These are phyloP conservation scores for Istiophorus platypterus DNA, from an alignment of 2,113 vertebrate species.

Conservation along the genomic window DNA sequence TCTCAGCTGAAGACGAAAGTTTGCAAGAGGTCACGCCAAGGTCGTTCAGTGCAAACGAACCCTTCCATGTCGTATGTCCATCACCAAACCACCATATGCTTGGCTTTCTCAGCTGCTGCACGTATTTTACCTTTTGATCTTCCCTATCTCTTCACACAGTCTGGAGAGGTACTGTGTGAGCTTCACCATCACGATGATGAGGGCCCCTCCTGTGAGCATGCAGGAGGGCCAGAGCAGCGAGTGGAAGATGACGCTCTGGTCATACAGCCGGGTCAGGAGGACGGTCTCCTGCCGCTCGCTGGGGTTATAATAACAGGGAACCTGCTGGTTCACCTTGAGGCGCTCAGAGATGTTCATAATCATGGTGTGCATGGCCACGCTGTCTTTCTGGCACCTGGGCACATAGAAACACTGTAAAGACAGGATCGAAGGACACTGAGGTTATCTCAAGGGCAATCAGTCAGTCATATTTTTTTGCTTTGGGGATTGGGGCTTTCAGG, in stretches of 20 bases:
- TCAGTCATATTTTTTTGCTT: slow-evolving; percentile 7
- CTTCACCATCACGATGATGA: slow-evolving; percentile 94
- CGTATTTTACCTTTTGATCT: slow-evolving; percentile 89
- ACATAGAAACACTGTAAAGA: slow-evolving; percentile 91
- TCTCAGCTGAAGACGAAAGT: slow-evolving; percentile 31
- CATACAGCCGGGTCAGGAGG: slow-evolving; percentile 91
- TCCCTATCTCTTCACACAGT: slow-evolving; percentile 91
- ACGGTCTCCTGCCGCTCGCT: slow-evolving; percentile 88
- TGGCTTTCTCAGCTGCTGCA: slow-evolving; percentile 11
- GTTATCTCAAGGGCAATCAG: slow-evolving; percentile 18
- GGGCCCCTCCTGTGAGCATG: slow-evolving; percentile 88
- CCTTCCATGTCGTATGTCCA: slow-evolving; percentile 20
- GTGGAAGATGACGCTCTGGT: slow-evolving; percentile 88
- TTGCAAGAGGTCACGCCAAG: slow-evolving; percentile 45
- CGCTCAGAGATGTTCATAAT: slow-evolving; percentile 91
- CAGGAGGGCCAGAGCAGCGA: slow-evolving; percentile 95
- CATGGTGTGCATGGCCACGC: slow-evolving; percentile 84
- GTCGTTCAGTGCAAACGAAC: slow-evolving; percentile 41
- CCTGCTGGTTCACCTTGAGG: slow-evolving; percentile 89
- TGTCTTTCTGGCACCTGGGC: slow-evolving; percentile 93
- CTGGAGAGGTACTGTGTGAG: slow-evolving; percentile 95
- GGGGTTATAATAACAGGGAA: slow-evolving; percentile 92
- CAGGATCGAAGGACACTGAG: slow-evolving; percentile 44
- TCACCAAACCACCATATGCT: neutral
- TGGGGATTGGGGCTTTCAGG: neutral